phyloP scores from a whole-genome alignment of 2,113 vertebrate genomes.

The Platysternon megacephalum region DNA sequence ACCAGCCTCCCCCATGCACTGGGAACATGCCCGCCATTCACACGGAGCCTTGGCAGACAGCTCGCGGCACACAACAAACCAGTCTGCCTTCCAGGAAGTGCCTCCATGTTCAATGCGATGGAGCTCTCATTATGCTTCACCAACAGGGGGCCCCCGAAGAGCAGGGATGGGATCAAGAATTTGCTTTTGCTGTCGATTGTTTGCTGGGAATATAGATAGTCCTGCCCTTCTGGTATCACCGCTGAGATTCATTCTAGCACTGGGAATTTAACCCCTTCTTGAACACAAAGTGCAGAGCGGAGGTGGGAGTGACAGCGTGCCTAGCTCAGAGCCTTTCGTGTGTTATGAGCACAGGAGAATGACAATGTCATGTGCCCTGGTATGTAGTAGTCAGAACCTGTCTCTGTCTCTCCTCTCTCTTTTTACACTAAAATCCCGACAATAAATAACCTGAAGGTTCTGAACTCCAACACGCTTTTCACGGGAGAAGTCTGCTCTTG shows the following conservation, averaged over 20 bases:
- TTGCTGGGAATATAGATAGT: neutral
- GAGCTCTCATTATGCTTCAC: neutral
- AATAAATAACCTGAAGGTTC: neutral
- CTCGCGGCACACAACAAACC: neutral
- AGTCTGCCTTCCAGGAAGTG: neutral
- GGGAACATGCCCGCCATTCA: neutral
- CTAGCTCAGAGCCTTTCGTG: neutral
- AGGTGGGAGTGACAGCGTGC: neutral
- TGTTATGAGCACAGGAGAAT: neutral
- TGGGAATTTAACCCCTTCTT: neutral
- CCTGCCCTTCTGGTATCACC: neutral
- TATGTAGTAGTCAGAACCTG: neutral
- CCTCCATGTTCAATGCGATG: too few species aligned
- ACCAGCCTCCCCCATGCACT: too few species aligned
- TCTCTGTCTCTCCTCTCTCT: neutral
- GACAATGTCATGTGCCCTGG: neutral
- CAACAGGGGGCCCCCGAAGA: constrained; percentile 4
- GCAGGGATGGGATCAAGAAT: neutral
- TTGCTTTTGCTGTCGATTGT: neutral
- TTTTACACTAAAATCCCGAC: neutral
- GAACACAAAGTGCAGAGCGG: neutral
- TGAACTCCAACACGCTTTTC: neutral
- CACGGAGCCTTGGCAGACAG: neutral
- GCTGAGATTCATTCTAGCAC: neutral
- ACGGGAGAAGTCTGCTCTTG: neutral